A percentile compares a stretch with the other conserved stretches of the same genome.
These are phyloP conservation scores for Trachythela sp. DNA, from an alignment of 64 coral and sea anemone genomes.

Conservation along the genomic window DNA sequence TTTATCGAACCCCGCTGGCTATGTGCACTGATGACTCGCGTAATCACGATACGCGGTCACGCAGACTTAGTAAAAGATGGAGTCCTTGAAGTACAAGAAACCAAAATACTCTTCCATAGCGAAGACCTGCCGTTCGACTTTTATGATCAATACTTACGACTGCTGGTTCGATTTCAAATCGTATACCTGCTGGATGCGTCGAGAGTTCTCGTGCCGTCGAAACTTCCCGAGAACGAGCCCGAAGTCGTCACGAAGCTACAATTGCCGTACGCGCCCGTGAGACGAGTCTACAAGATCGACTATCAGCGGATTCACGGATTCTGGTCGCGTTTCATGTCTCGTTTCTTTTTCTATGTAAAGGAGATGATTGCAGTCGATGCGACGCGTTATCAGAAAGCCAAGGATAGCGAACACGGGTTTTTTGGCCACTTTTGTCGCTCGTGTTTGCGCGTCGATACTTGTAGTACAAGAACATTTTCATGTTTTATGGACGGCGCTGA, in stretches of 20 bases:
- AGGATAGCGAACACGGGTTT: not conserved
- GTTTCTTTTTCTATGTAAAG: slow-evolving; percentile 74
- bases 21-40: slow-evolving; percentile 77
- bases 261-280: slow-evolving; percentile 64
- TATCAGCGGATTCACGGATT: slow-evolving; percentile 75
- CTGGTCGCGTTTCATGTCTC: slow-evolving; percentile 77
- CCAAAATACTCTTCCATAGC: slow-evolving; percentile 59
- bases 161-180: slow-evolving; percentile 88
- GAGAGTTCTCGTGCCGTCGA: slow-evolving; percentile 83
- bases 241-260: slow-evolving; percentile 39
- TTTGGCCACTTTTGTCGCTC: not conserved
- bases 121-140: slow-evolving; percentile 58
- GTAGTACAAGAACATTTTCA: not conserved
- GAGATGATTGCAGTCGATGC: slow-evolving; percentile 66
- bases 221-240: slow-evolving; percentile 70
- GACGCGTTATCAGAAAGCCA: slow-evolving; percentile 15
- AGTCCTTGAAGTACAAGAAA: slow-evolving; percentile 44
- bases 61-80: slow-evolving; percentile 64
- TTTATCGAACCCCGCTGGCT: slow-evolving; percentile 94
- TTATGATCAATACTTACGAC: slow-evolving; percentile 76
- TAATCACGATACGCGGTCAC: slow-evolving; percentile 60
- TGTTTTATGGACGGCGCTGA: not conserved
- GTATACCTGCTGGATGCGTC: slow-evolving; percentile 71
- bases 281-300: slow-evolving; percentile 64
- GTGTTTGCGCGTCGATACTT: not conserved